Conservation (phyloP, 1,140 invertebrate species). For the Temnothorax curvispinosus region DNA sequence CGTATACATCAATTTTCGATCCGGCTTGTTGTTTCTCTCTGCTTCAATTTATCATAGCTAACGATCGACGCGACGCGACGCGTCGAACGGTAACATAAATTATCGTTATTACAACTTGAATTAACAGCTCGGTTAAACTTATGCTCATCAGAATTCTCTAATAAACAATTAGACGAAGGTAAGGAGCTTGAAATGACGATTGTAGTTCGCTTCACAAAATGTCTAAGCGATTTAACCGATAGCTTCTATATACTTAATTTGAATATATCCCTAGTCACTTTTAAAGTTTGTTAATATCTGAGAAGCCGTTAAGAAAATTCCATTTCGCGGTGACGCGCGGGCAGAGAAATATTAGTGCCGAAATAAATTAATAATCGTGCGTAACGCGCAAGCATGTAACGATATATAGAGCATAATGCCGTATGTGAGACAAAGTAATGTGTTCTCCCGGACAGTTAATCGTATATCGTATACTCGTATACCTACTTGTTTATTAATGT, state of each 20-base stretch:
- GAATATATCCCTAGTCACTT: neutral
- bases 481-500: constrained; percentile 75
- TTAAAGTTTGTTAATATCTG: neutral
- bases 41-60: constrained; percentile 26
- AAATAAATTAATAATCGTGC: constrained; percentile 7
- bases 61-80: neutral
- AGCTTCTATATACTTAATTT: constrained; percentile 7
- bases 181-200: neutral
- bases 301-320: neutral
- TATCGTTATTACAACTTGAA: constrained; percentile 3
- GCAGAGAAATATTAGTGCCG: constrained; percentile 11
- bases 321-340: neutral
- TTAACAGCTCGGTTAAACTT: constrained; percentile 33
- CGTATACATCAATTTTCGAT: constrained; percentile 22
- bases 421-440: constrained; percentile 50
- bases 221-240: neutral
- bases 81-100: constrained; percentile 26
- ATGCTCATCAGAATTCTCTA: constrained; percentile 17
- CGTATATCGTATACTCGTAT: constrained; percentile 60
- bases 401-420: constrained; percentile 9
- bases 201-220: neutral
- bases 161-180: neutral
- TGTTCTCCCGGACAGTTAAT: constrained; percentile 64
- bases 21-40: constrained; percentile 14
- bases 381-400: neutral